Evolutionary conservation across 1,140 invertebrate species (phyloP), one percentile per base, ranked within the genome.

Genomic region (Plectrocnemia conspersa): DNA sequence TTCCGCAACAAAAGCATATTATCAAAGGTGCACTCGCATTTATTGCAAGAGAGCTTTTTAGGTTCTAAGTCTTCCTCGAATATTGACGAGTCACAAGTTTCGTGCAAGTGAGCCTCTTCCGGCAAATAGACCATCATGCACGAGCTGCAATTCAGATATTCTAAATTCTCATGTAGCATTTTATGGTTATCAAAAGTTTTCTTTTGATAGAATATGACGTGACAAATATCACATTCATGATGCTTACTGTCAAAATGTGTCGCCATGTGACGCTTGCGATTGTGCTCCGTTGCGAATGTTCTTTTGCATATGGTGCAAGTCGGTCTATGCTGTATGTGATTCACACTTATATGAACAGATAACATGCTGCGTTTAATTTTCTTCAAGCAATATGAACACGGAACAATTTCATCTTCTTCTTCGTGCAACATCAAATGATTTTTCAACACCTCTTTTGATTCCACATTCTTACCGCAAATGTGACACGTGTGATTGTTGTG

Each of bases 381-480:
- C 48, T 74, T 71, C 42, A 71, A 70, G 52, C 71, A 73, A 58
- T 74, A 78, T 67, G 82, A 64, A 70, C 74, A 69, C 40, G 63
- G 59, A 18, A 73, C 65, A 41, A 71, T 54, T 23, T 71, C 7
- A 38, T 71, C 64, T 48, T 58, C 62, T 44, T 64, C 64, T 58
- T 66, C 66, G 71, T 80, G 64, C 67, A 81, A 55, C 72, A 82
- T 79, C 60, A 81, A 79, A 59, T 88, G 82, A 0, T 85, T 82
- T 0, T 80, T 80, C 9, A 86, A 76, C 1, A 81, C 82, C 61
- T 84, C 79, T 54, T 80, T 70, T 44, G 85, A 82, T 56, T 82
- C 79, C 63, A 78, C 78, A 0, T 71, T 72, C 64, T 78, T 78
- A 0, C 73, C 74, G 62, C 77, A 79, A 4, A 72, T 63, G 40